These are phyloP conservation scores for Catharus minimus DNA, from an alignment of 2,113 vertebrate genomes.

Conservation along the genomic window DNA sequence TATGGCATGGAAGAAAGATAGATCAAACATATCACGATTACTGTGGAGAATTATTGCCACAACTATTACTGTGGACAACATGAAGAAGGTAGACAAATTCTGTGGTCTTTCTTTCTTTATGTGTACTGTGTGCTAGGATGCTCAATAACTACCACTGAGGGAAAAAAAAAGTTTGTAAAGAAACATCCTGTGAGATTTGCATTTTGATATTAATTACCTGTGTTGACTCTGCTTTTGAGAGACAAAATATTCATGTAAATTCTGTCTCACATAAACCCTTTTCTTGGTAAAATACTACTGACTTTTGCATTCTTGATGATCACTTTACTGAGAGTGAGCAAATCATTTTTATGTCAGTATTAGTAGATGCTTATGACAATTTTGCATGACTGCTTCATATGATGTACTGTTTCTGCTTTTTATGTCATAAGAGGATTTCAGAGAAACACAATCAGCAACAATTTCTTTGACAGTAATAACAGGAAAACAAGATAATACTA, in stretches of 20 bases:
- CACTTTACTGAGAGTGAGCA: neutral
- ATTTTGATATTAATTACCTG: neutral
- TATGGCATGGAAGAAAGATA: neutral
- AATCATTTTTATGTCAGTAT: rapidly evolving
- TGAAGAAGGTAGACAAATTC: neutral
- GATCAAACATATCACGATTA: neutral
- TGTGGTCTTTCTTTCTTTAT: neutral
- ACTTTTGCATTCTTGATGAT: neutral
- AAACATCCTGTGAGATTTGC: neutral
- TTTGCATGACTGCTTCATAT: neutral
- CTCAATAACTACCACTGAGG: neutral
- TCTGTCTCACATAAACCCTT: neutral
- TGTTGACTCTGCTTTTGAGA: neutral
- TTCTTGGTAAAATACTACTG: neutral
- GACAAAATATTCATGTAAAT: neutral
- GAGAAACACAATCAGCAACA: neutral
- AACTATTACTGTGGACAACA: neutral
- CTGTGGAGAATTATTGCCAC: neutral
- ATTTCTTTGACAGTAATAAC: neutral
- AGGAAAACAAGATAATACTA: neutral
- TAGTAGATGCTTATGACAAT: neutral
- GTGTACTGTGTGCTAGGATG: neutral
- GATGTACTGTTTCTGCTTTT: neutral
- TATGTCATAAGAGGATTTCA: neutral
- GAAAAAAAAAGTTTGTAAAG: neutral